A percentile compares a stretch with the other conserved stretches of the same genome.
Conservation (phyloP, 2,113 vertebrate genomes). For the Lagenorhynchus albirostris region DNA sequence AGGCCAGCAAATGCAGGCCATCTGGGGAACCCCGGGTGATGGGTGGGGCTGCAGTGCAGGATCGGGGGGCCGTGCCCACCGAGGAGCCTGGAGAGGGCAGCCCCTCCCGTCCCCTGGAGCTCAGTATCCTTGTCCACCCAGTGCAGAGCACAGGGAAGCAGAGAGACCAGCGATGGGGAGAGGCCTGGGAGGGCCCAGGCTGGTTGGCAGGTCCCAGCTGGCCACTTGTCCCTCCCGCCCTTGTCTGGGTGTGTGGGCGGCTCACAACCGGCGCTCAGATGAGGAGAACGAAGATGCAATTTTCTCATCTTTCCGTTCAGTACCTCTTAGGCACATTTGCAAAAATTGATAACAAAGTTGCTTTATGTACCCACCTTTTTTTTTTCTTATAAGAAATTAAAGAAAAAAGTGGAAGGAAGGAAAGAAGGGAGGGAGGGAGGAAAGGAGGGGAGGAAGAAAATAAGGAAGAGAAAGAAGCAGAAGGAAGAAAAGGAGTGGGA, state of each 20-base stretch:
- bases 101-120: neutral
- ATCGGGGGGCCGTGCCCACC: neutral
- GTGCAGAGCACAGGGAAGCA: neutral
- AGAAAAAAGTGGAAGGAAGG: neutral
- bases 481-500: neutral
- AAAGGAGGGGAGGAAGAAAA: neutral
- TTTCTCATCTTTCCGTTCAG: conserved; percentile 24
- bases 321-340: neutral
- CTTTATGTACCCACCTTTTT: neutral
- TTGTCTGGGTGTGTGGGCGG: neutral
- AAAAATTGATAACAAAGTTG: neutral
- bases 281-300: neutral
- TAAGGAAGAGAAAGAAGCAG: neutral
- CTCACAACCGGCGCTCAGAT: neutral
- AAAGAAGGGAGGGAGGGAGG: neutral
- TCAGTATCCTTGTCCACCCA: neutral
- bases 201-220: neutral
- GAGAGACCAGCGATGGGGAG: neutral
- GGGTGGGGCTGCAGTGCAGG: neutral
- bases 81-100: neutral
- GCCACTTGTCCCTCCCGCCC: neutral
- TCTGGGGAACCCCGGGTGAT: neutral
- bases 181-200: too few species aligned
- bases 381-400: neutral
- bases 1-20: rapidly evolving